Evolutionary conservation across 2,113 vertebrate genomes (phyloP).

Genomic region (Athene cunicularia): DNA sequence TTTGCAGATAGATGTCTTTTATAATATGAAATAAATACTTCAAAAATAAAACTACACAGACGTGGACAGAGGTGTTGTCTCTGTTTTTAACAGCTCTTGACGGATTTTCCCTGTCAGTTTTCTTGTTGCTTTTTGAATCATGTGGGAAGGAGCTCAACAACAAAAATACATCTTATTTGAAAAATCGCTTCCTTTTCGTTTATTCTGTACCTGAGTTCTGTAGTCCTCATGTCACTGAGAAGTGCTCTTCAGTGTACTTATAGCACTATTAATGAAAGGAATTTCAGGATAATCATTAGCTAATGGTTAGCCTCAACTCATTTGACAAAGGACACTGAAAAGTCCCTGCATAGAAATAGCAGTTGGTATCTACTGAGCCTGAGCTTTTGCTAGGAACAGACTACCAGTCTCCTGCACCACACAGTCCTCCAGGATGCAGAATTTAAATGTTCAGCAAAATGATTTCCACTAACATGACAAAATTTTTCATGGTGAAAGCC

Average conservation of each 20-base stretch:
- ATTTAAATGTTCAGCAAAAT: conserved; percentile 50
- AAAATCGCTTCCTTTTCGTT: not conserved
- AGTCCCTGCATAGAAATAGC: not conserved
- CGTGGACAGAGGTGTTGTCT: not conserved
- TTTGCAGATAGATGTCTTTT: not conserved
- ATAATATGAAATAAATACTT: not conserved
- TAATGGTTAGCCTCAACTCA: not conserved
- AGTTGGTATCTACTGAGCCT: not conserved
- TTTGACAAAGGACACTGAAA: not conserved
- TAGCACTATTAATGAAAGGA: not conserved
- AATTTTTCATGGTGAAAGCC: conserved; percentile 24
- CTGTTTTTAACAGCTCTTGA: not conserved
- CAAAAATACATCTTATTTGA: not conserved
- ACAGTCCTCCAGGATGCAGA: not conserved
- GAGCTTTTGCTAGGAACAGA: not conserved
- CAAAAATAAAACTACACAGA: not conserved
- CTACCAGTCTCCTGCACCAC: not conserved
- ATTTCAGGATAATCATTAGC: conserved; percentile 8
- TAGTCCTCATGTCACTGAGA: not conserved
- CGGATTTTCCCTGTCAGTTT: not conserved
- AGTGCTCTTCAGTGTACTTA: not conserved
- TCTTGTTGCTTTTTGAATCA: not conserved
- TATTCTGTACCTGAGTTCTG: not conserved
- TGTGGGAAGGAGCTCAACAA: not conserved
- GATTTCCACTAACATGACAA: conserved; percentile 46